These are phyloP conservation scores for Micromussa lordhowensis DNA, from an alignment of 92 coral and sea anemone species.

Conservation along the genomic window DNA sequence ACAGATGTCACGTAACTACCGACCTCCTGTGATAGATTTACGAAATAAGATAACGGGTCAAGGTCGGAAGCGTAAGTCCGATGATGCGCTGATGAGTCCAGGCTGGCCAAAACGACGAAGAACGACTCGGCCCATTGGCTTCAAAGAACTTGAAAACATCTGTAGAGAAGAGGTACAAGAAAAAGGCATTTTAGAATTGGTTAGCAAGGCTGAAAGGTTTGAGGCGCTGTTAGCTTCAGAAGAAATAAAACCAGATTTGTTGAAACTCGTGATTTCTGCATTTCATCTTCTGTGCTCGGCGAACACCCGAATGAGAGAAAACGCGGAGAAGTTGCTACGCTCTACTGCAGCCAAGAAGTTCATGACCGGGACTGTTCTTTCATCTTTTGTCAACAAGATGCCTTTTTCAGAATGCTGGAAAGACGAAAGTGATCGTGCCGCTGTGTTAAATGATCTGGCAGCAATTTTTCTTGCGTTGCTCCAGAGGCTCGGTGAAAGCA, in stretches of 20 bases:
- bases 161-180: constrained; percentile 34
- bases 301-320: not conserved
- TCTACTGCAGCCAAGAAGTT: constrained; percentile 22
- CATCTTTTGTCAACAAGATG: constrained; percentile 40
- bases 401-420: not conserved
- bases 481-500: constrained; percentile 11
- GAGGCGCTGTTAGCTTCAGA: constrained; percentile 43
- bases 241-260: constrained; percentile 59
- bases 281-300: constrained; percentile 23
- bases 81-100: not conserved
- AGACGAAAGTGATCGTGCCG: not conserved
- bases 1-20: not conserved
- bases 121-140: constrained; percentile 16
- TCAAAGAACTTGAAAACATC: constrained; percentile 44
- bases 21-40: not conserved
- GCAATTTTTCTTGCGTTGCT: constrained; percentile 21
- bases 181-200: constrained; percentile 43
- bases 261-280: constrained; percentile 45
- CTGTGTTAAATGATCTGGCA: constrained; percentile 2
- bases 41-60: not conserved
- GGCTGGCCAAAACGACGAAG: constrained; percentile 2
- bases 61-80: constrained; percentile 23
- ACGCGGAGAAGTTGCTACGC: constrained; percentile 22
- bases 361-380: constrained; percentile 19
- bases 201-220: constrained; percentile 24